Percentiles rank a stretch among this genome's conserved stretches.
Evolutionary conservation across 2,113 vertebrate species (phyloP).

Genomic region (Seriola quinqueradiata): DNA sequence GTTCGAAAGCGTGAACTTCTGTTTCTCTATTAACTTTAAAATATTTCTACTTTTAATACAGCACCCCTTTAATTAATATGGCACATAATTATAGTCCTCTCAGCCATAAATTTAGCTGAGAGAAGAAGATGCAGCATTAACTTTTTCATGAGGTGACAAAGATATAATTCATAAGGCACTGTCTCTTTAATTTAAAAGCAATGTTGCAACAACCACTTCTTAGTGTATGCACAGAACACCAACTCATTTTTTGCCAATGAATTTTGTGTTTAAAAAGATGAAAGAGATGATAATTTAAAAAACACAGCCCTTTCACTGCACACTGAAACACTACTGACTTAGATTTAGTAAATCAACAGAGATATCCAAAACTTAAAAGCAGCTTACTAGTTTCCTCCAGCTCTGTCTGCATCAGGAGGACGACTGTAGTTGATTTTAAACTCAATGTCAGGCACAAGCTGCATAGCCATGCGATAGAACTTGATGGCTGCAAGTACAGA

Average conservation of each 20-base stretch:
- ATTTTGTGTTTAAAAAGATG: not conserved
- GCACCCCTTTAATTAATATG: not conserved
- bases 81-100: not conserved
- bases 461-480: slow-evolving; percentile 98
- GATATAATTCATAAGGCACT: not conserved
- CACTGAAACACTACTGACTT: not conserved
- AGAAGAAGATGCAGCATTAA: not conserved
- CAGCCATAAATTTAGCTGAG: not conserved
- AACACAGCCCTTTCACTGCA: not conserved
- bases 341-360: not conserved
- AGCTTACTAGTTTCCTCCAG: slow-evolving; percentile 91
- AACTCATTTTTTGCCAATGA: no score
- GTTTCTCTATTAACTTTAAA: not conserved
- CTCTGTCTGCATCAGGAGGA: slow-evolving; percentile 90
- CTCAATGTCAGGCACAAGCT: slow-evolving; percentile 98
- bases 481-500: slow-evolving; percentile 93
- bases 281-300: not conserved
- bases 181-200: not conserved
- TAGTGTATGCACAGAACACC: not conserved
- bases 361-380: slow-evolving; percentile 1
- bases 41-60: no score
- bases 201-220: not conserved
- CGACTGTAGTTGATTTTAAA: slow-evolving; percentile 96
- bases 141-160: not conserved
- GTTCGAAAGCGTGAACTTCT: not conserved